These are phyloP conservation scores for Acrobasis consociella DNA, from an alignment of 2,888 invertebrate species.

Conservation along the genomic window DNA sequence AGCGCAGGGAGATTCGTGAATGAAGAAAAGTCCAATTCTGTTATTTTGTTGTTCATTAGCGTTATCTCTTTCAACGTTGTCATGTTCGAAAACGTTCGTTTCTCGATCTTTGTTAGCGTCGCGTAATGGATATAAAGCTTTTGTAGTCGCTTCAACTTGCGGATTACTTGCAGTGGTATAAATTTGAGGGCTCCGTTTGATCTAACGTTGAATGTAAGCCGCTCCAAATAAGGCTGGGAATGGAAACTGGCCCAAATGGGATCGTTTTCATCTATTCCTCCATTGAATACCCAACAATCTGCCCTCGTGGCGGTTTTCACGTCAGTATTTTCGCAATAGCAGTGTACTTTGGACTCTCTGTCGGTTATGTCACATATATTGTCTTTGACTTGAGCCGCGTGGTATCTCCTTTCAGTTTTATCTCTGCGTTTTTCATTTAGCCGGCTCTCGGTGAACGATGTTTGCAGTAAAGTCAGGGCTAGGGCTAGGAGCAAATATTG, in stretches of 20 bases:
- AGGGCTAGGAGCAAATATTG: slow-evolving; percentile 79
- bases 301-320: slow-evolving; percentile 85
- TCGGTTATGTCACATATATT: slow-evolving; percentile 84
- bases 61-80: slow-evolving; percentile 87
- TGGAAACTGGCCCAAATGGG: slow-evolving; percentile 88
- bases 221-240: slow-evolving; percentile 86
- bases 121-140: slow-evolving; percentile 88
- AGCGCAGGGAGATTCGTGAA: slow-evolving; percentile 89
- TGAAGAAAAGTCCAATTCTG: slow-evolving; percentile 86
- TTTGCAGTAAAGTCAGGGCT: slow-evolving; percentile 78
- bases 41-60: slow-evolving; percentile 87
- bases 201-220: slow-evolving; percentile 87
- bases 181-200: slow-evolving; percentile 86
- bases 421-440: slow-evolving; percentile 80
- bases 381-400: slow-evolving; percentile 65
- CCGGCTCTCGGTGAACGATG: slow-evolving; percentile 78
- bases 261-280: slow-evolving; percentile 85
- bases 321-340: slow-evolving; percentile 85
- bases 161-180: slow-evolving; percentile 87
- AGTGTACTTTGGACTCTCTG: slow-evolving; percentile 83
- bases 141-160: slow-evolving; percentile 85
- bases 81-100: slow-evolving; percentile 89
- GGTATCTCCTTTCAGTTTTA: slow-evolving; percentile 74
- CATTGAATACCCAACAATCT: slow-evolving; percentile 90
- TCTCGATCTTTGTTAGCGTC: slow-evolving; percentile 86